Evolutionary conservation across 2,797 vertebrate genomes (phyloP), one percentile per base, ranked within the genome.

Genomic region (Poeciliopsis gracilis): DNA sequence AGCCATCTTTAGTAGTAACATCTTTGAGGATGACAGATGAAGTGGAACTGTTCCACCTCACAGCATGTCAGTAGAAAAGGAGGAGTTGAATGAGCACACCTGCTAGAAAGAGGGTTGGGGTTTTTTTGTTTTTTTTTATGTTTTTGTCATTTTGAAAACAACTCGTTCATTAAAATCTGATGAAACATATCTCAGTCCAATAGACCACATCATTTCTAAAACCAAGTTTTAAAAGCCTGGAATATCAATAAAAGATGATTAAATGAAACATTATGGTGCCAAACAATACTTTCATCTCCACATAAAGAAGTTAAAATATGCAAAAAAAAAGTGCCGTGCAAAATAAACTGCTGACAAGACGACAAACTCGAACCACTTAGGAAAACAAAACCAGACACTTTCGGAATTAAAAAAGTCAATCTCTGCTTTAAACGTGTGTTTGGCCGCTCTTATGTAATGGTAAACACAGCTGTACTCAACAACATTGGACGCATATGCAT

Each of bases 11-110:
- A 84, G 69, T n/a, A 45, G 30, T 4, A 38, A 67, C 33, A 46
- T 70, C 55, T 55, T 13, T 49, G 28, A 77, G 80, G 41, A 55
- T 15, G 76, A 82, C 76, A 57, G 43, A 36, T 78, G 84, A 89
- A 83, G 88, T 78, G 88, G 85, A 92, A 80, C 83, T 3, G 76
- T 74, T 80, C 23, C 77, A 45, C 59, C 84, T 47, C 55, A 63
- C 3, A 43, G 77, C 28, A 7, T 13, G 4, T 73, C 38, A 46
- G 72, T 74, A 72, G 77, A 70, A 53, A 25, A 53, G 2, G 23
- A 53, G 51, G 51, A 25, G 51, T 25, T 72, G 81, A 84, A 69
- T 51, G 43, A 47, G 81, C 36, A 53, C 85, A 86, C 51, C 82
- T 41, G 53, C 23, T 79, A 66, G 41, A 3, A 13, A 20, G 8